Percentiles rank a stretch among this genome's conserved stretches.
These are phyloP conservation scores for Heteractis magnifica DNA, from an alignment of 92 coral and sea anemone species.

Conservation along the genomic window DNA sequence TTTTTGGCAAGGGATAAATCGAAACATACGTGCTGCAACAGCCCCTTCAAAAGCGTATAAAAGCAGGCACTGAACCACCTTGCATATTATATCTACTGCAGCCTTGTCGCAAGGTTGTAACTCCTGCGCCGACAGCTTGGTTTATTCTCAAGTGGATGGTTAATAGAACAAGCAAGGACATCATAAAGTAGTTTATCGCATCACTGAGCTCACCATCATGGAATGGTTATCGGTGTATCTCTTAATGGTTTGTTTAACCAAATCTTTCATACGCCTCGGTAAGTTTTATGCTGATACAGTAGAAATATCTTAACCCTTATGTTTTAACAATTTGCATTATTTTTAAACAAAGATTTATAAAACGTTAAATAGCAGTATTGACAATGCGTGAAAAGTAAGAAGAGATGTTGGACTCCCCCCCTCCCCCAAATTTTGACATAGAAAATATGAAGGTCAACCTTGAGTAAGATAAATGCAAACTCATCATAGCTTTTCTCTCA, in stretches of 20 bases:
- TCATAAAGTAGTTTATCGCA: background rate
- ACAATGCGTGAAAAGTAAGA: no score
- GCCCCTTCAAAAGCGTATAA: background rate
- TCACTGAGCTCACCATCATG: background rate
- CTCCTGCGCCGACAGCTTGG: background rate
- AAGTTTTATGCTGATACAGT: background rate
- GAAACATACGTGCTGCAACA: background rate
- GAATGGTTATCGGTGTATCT: background rate
- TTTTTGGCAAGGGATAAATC: background rate
- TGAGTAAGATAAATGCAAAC: no score
- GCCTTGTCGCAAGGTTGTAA: background rate
- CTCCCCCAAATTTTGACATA: no score
- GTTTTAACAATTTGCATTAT: background rate
- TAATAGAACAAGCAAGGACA: background rate
- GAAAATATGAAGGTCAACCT: no score
- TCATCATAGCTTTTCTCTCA: no score
- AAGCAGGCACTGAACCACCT: background rate
- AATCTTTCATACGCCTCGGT: background rate
- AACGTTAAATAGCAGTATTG: background rate
- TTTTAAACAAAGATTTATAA: no score
- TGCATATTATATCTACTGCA: background rate
- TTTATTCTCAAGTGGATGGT: background rate
- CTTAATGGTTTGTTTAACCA: background rate
- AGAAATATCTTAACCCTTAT: background rate
- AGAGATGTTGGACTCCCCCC: no score